Base-by-base conservation (phyloP, 2,888 invertebrate genomes). In the Terebella lapidaria region DNA sequence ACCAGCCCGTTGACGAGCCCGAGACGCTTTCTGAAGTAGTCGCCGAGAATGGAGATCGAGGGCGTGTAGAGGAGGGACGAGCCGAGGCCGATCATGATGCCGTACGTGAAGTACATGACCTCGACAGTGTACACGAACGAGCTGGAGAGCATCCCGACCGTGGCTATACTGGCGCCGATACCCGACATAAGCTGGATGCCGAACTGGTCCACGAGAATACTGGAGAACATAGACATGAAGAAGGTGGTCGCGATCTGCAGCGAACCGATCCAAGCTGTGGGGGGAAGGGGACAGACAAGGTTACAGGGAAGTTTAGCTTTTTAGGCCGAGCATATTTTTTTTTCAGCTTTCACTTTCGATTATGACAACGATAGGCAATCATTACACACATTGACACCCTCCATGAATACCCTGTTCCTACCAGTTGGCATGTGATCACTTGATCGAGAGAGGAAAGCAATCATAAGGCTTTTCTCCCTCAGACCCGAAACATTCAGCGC, bases 61-160 rank as follows among this genome's bases (percentile, higher is more conserved):
- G 94, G 94, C 0, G 92, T 93, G 81, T 95, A 94, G 0, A 91
- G 89, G 53, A 94, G 83, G 0, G 94, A 92, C 1, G 91, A 90
- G 10, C 94, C 94, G 29, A 90, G 77, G 0, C 94, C 94, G 70
- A 91, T 90, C 86, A 94, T 86, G 28, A 94, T 82, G 15, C 94
- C 93, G 77, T 92, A 94, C 0, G 93, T 93, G 62, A 94, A 84
- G 80, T 88, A 92, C 57, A 94, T 85, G 20, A 87, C 85, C 70
- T 86, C 85, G 18, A 93, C 86, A 81, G 87, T 76, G 24, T 84
- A 84, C 66, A 87, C 85, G 73, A 91, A 89, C 0, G 93, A 92
- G 10, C 92, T 91, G 18, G 90, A 76, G 56, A 93, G 77, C 83
- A 94, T 86, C 55, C 92, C 92, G 10, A 84, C 76, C 2, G 89